A percentile compares a stretch with the other conserved stretches of the same genome.
Evolutionary conservation across 2,888 invertebrate genomes (phyloP).

Genomic region (Eudemis profundana): DNA sequence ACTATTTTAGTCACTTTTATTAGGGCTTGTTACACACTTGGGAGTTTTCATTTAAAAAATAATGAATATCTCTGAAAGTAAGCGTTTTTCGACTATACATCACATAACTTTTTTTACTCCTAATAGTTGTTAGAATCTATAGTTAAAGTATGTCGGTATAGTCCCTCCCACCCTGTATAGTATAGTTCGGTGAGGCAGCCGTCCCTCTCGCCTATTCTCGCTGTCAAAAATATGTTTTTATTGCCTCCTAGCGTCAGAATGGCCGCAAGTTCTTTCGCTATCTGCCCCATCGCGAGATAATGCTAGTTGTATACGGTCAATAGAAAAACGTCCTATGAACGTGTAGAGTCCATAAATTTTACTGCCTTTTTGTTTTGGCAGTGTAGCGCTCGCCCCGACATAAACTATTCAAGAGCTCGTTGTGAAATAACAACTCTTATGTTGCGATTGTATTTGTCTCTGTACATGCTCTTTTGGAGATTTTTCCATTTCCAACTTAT

Average conservation of each 20-base stretch:
- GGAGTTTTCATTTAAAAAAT: too few species aligned
- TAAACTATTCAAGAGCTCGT: conserved; percentile 4
- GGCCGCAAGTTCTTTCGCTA: conserved; percentile 36
- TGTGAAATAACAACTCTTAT: conserved; percentile 4
- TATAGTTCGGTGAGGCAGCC: conserved; percentile 27
- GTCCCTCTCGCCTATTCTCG: neutral
- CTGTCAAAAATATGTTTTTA: conserved; percentile 62
- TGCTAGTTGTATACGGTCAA: neutral
- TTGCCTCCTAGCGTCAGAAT: conserved; percentile 47
- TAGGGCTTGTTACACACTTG: too few species aligned
- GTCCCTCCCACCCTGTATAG: too few species aligned
- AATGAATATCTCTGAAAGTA: too few species aligned
- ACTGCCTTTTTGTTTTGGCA: neutral
- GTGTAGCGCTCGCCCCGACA: neutral
- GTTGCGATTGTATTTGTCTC: neutral
- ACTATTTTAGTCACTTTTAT: too few species aligned
- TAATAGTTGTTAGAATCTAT: too few species aligned
- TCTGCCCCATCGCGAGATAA: conserved; percentile 29
- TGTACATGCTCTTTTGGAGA: too few species aligned
- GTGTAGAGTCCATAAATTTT: neutral
- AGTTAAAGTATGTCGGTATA: neutral
- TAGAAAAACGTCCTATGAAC: neutral
- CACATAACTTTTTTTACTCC: too few species aligned
- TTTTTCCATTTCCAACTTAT: too few species aligned
- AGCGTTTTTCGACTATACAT: too few species aligned